Conservation (phyloP, 2,888 invertebrate species). For the Gymnosoma rotundatum region DNA sequence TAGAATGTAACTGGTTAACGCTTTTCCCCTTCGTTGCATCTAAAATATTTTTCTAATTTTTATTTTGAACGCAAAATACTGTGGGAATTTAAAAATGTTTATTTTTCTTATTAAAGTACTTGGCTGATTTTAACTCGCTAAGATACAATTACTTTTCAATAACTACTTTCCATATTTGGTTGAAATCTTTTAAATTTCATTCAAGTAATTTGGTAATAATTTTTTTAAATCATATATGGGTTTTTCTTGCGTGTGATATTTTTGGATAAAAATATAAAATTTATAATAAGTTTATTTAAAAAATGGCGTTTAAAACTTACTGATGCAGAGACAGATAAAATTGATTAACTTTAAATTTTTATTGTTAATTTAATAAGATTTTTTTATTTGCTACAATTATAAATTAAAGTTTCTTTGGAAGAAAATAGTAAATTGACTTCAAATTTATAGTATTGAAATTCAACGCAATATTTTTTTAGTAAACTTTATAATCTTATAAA, state of each 20-base stretch:
- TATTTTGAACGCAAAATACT: too few relatives aligned
- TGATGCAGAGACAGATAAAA: conserved; percentile 50
- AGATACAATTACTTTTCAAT: conserved; percentile 27
- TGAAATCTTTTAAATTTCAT: conserved; percentile 12
- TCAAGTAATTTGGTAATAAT: conserved; percentile 36
- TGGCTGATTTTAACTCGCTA: not conserved
- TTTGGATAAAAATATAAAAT: conserved; percentile 28
- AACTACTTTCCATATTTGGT: conserved; percentile 56
- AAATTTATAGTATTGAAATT: too few relatives aligned
- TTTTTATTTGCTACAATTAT: too few relatives aligned
- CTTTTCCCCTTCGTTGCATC: too few relatives aligned
- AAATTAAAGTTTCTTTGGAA: too few relatives aligned
- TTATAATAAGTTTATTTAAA: conserved; percentile 18
- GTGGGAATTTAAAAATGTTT: too few relatives aligned
- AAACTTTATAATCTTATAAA: too few relatives aligned
- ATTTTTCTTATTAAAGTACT: not conserved
- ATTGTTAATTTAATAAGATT: not conserved
- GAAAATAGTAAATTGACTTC: too few relatives aligned
- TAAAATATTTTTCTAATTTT: too few relatives aligned
- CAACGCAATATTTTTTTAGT: too few relatives aligned
- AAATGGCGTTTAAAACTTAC: conserved; percentile 22
- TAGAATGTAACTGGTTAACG: too few relatives aligned
- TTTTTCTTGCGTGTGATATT: conserved; percentile 12
- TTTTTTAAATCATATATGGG: not conserved
- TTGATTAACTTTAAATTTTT: conserved; percentile 55